Conservation (phyloP, 2,797 vertebrate species). For the Remorina albescens region DNA sequence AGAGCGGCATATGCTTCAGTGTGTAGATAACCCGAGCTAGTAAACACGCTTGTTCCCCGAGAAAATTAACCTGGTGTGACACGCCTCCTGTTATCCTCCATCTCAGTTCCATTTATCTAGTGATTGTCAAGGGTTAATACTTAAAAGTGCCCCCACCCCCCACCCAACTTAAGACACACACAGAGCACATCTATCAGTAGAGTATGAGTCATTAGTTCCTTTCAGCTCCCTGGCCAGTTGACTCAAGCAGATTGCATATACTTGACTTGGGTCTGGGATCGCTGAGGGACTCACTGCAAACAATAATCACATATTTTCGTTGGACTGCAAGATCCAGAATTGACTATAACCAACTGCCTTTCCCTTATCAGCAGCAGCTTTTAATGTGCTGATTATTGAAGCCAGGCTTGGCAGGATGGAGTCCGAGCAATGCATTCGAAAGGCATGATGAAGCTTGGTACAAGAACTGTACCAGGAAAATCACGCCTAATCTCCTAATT, state of each 20-base stretch:
- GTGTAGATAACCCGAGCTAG: slow-evolving; percentile 47
- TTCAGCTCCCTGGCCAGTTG: slow-evolving; percentile 56
- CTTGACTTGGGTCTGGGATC: slow-evolving; percentile 61
- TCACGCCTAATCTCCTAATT: slow-evolving; percentile 75
- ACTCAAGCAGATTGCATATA: slow-evolving; percentile 65
- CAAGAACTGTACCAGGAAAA: slow-evolving; percentile 63
- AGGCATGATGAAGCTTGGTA: slow-evolving; percentile 61
- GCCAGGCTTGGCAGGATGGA: slow-evolving; percentile 70
- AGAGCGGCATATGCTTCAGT: slow-evolving; percentile 60
- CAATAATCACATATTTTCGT: slow-evolving; percentile 84
- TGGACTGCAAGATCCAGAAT: slow-evolving; percentile 70
- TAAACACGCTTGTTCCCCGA: slow-evolving; percentile 53
- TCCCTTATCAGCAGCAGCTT: slow-evolving; percentile 76
- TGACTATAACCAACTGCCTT: slow-evolving; percentile 70
- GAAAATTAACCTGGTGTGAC: slow-evolving; percentile 65
- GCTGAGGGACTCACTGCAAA: slow-evolving; percentile 76
- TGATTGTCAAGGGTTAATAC: slow-evolving; percentile 64
- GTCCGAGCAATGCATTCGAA: slow-evolving; percentile 64
- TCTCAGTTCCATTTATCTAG: slow-evolving; percentile 42
- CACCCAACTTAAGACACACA: slow-evolving; percentile 34
- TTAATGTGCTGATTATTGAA: slow-evolving; percentile 82
- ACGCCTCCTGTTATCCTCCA: slow-evolving; percentile 54
- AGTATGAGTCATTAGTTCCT: slow-evolving; percentile 72
- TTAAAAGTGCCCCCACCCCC: neutral
- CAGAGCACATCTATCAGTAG: slow-evolving; percentile 57